Evolutionary conservation across 2,888 invertebrate species (phyloP), one percentile per base, ranked within the genome.

Genomic region (Cistogaster globosa): DNA sequence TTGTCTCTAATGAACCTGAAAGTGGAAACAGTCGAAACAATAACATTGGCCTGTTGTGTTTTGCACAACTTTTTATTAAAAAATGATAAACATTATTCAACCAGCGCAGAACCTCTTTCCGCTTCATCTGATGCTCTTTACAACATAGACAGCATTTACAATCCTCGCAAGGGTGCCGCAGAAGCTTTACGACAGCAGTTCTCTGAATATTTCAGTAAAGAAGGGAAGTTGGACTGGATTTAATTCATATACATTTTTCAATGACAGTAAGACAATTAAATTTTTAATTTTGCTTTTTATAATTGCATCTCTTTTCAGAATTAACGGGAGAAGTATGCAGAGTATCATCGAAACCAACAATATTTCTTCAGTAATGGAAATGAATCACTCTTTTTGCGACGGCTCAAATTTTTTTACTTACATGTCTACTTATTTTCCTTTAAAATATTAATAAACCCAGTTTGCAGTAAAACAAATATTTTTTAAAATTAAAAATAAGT

Each of bases 221-320:
- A 62, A 62, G 62, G 62, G 38, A 62, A 62, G 38, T 38, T 62
- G 38, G 62, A 62, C 62, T 62, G 42, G 62, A 42, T 62, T 62
- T 48, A 48, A 48, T 48, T 48, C 16, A 48, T 48, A 48, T 48
- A 48, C 48, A 48, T 26, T 26, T 26, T 26, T 26, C 4, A 26
- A 26, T 26, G 26, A 26, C 26, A 26, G 26, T 26, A 26, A 26
- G 26, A 26, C 26, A 55, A 55, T 22, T 55, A 55, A 55, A 55
- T 55, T 55, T 22, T 55, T 55, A 22, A 22, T 55, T 55, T 55
- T 55, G 20, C 20, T 7, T 18, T 55, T 55, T 55, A 18, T 11
- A 42, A 42, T 42, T n/a, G n/a, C n/a, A n/a, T n/a, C n/a, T n/a
- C n/a, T n/a, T n/a, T n/a, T n/a, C n/a, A n/a, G n/a, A n/a, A n/a